Base-by-base conservation (phyloP, 2,888 invertebrate genomes). In the Fragum fragum region DNA sequence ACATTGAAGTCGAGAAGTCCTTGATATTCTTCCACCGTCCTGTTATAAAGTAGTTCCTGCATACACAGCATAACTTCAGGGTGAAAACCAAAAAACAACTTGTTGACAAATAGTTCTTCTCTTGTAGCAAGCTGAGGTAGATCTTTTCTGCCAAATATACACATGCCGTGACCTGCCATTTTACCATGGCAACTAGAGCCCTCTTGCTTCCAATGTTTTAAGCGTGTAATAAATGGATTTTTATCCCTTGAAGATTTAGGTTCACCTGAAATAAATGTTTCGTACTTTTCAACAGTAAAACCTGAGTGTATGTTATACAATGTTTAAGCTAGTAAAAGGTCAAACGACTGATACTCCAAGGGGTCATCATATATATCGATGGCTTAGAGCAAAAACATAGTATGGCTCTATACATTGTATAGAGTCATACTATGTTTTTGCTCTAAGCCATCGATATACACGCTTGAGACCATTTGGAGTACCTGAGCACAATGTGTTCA, bases 11-110 rank as follows among this genome's bases (percentile, higher is more conserved):
- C 21, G 5, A 52, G 52, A 52, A 2, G 21, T 52, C 52, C 52
- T 18, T 52, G 3, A 21, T 52, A 52, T 52, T 52, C 52, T n/a
- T 52, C 52, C 52, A 21, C 16, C 6, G 52, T 52, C 5, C 52
- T 18, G 52, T 52, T 52, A 52, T 52, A 52, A 52, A 52, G 52
- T 52, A 52, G 52, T 52, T 52, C 52, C 52, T 52, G 52, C 5
- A 52, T 52, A 52, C 52, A 52, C 52, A 52, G 14, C 52, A 21
- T 52, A 5, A 52, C 52, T 52, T 52, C 52, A 5, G 52, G 52
- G 52, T 52, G 16, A 21, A 7, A 52, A 21, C 21, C 52, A 16
- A 52, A 52, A 16, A n/a, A 21, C 52, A 21, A 18, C 52, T 52
- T 52, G 52, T 52, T 52, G 5, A 21, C 52, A 21, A 52, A 52